Conservation (phyloP, 2,113 vertebrate genomes). For the Rhynchomys soricoides region DNA sequence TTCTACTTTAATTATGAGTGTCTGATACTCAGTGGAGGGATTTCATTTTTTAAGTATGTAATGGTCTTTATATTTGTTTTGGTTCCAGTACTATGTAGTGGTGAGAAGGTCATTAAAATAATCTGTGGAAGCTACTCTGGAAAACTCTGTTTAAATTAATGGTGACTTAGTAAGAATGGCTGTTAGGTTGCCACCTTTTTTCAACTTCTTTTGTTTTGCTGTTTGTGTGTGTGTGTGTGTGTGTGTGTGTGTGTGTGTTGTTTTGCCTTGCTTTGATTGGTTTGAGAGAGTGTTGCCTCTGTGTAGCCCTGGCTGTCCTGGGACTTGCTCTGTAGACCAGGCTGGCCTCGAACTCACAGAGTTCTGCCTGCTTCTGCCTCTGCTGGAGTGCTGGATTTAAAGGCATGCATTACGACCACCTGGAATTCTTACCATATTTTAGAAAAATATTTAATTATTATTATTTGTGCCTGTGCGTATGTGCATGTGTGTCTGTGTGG, state of each 20-base stretch:
- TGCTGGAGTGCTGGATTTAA: neutral
- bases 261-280: no score
- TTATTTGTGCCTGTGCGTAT: neutral
- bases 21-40: conserved; percentile 53
- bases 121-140: neutral
- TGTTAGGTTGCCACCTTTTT: neutral
- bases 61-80: conserved; percentile 78
- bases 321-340: neutral
- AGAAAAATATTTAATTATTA: neutral
- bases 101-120: neutral
- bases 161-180: neutral
- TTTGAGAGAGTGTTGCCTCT: neutral
- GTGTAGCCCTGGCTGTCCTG: neutral
- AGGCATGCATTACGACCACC: neutral
- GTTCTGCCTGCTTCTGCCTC: neutral
- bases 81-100: conserved; percentile 43
- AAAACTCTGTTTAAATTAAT: neutral
- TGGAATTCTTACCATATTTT: neutral
- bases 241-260: no score
- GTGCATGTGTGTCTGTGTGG: neutral
- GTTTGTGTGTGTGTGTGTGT: no score
- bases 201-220: neutral
- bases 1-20: neutral
- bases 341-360: neutral
- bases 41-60: conserved; percentile 68